Base-by-base conservation (phyloP, 2,113 vertebrate genomes). In the Abramis brama region DNA sequence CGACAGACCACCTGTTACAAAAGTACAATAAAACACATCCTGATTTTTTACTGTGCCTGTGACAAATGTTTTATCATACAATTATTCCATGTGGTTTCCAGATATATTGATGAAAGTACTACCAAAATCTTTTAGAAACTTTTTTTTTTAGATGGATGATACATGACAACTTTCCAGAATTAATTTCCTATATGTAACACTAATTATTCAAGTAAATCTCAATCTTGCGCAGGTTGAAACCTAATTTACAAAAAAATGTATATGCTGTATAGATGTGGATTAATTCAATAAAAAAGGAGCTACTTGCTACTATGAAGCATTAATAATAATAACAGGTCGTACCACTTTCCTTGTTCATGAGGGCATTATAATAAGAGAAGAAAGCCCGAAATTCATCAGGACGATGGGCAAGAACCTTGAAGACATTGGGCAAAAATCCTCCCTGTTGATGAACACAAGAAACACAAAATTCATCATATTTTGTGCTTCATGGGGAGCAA, bases 321-420 rank as follows among this genome's bases (percentile, higher is more conserved):
- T 2, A 71, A n/a, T 25, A 73, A 71, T 17, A 73, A 71, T 11
- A n/a, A n/a, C n/a, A n/a, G 13, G 1, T 66, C 90, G 87, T 91
- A 97, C 96, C 96, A 92, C 94, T 95, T 85, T 97, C 95, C 87
- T 97, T 97, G 94, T 97, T 97, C 94, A 95, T 96, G 17, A 96
- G 89, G 43, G 93, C 91, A 60, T 95, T 95, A 92, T 97, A 97
- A 90, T 96, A 97, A 2, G 95, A 86, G 89, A 97, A 97, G 92
- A 97, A 97, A 43, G 94, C 95, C 91, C 96, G 93, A 89, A 97
- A 97, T 93, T 97, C 96, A 13, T 90, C 87, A 4, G 95, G 95
- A 55, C 93, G 89, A 77, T 96, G 94, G 76, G 96, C 92, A 23
- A 94, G 91, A 13, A 88, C 94, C 92, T 95, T 96, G 91, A 97